phyloP scores from a whole-genome alignment of 2,888 invertebrate genomes.

The Agonum fuliginosum region DNA sequence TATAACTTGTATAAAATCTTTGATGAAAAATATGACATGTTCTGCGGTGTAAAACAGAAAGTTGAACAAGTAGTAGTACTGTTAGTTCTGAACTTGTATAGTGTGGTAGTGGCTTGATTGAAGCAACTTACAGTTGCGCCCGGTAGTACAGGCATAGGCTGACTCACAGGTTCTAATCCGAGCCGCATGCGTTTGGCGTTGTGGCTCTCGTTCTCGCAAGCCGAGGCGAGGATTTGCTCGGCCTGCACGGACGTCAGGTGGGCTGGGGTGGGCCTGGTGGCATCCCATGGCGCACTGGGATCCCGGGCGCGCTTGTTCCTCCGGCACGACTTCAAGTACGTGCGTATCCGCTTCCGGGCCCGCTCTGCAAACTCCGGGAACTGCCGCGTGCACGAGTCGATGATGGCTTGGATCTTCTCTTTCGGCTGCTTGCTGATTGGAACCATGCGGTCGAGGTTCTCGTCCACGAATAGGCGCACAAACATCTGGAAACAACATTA shows the following conservation, averaged over 20 bases:
- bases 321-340: conserved; percentile 96
- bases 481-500: conserved; percentile 89
- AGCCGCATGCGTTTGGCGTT: conserved; percentile 98
- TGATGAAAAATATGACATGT: no score
- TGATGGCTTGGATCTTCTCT: conserved; percentile 97
- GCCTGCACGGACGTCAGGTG: conserved; percentile 97
- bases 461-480: conserved; percentile 96
- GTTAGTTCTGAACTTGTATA: no score
- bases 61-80: no score
- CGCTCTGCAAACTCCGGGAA: conserved; percentile 97
- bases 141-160: conserved; percentile 87
- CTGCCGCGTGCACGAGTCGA: conserved; percentile 96
- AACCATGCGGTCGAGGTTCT: conserved; percentile 96
- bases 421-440: conserved; percentile 98
- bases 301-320: conserved; percentile 95
- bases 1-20: no score
- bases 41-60: no score
- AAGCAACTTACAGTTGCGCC: conserved; percentile 78
- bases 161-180: conserved; percentile 95
- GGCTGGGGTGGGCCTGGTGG: conserved; percentile 95
- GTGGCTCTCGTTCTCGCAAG: conserved; percentile 97
- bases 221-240: conserved; percentile 95
- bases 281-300: conserved; percentile 87
- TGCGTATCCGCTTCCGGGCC: conserved; percentile 94
- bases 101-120: no score